phyloP scores from a whole-genome alignment of 1,140 invertebrate genomes.

The Drosophila nasuta region DNA sequence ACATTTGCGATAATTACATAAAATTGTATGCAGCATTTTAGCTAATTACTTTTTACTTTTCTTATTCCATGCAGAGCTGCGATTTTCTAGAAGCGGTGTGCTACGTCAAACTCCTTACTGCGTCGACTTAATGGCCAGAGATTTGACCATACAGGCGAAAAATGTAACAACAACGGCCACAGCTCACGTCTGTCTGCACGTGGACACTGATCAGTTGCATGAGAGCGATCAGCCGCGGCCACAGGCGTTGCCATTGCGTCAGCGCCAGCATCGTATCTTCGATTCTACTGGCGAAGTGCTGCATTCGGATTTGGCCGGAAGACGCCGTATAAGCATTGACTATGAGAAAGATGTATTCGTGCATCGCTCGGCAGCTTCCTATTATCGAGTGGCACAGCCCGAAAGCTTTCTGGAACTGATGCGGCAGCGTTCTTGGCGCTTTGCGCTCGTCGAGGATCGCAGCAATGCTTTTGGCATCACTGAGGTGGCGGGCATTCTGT shows the following conservation, averaged over 20 bases:
- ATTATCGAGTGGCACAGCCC: constrained; percentile 84
- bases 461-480: constrained; percentile 86
- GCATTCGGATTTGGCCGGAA: constrained; percentile 7
- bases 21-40: background rate
- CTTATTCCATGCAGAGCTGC: constrained; percentile 56
- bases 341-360: constrained; percentile 80
- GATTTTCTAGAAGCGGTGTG: constrained; percentile 66
- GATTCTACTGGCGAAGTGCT: constrained; percentile 48
- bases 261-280: constrained; percentile 59
- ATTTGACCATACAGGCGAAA: constrained; percentile 54
- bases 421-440: constrained; percentile 55
- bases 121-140: constrained; percentile 65
- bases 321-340: constrained; percentile 30
- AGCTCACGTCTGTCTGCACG: constrained; percentile 68
- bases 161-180: constrained; percentile 51
- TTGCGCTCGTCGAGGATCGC: constrained; percentile 67
- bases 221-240: constrained; percentile 58
- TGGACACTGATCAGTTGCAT: constrained; percentile 64
- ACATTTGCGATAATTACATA: too few relatives aligned
- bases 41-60: background rate
- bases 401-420: constrained; percentile 58
- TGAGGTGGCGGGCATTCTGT: constrained; percentile 86
- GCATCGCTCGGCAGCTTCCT: constrained; percentile 81
- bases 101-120: constrained; percentile 69
- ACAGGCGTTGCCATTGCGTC: constrained; percentile 54